Evolutionary conservation across 2,888 invertebrate genomes (phyloP).

Genomic region (Tuberolachnus salignus): DNA sequence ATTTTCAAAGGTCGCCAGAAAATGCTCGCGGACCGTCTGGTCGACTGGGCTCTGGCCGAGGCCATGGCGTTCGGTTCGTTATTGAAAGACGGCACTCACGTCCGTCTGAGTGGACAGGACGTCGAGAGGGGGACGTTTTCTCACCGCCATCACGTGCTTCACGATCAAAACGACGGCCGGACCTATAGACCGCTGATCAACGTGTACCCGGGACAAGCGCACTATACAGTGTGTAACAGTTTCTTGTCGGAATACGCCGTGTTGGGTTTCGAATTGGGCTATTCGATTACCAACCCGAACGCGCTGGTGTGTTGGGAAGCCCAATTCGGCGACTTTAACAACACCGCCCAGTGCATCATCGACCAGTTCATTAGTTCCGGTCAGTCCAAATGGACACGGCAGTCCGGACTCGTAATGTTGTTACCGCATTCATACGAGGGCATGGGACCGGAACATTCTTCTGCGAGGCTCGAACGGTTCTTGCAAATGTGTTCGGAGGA

Average conservation of each 20-base stretch:
- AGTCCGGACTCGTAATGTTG: slow-evolving; percentile 92
- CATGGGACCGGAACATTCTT: slow-evolving; percentile 96
- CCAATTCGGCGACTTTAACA: slow-evolving; percentile 98
- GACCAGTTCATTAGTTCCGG: slow-evolving; percentile 92
- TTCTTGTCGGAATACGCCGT: slow-evolving; percentile 96
- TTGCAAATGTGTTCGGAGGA: slow-evolving; percentile 97
- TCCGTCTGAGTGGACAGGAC: slow-evolving; percentile 93
- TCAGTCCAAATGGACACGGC: slow-evolving; percentile 97
- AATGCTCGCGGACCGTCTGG: slow-evolving; percentile 85
- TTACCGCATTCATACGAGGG: slow-evolving; percentile 99
- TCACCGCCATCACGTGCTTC: slow-evolving; percentile 94
- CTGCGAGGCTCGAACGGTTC: slow-evolving; percentile 87
- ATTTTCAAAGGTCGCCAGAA: slow-evolving; percentile 88
- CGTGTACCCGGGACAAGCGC: slow-evolving; percentile 94
- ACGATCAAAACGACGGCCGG: slow-evolving; percentile 96
- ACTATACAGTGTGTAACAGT: slow-evolving; percentile 99
- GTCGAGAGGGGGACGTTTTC: slow-evolving; percentile 98
- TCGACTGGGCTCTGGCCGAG: slow-evolving; percentile 98
- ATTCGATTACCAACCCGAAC: slow-evolving; percentile 97
- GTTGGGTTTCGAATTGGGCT: slow-evolving; percentile 92
- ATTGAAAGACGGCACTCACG: slow-evolving; percentile 95
- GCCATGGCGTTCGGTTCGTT: slow-evolving; percentile 98
- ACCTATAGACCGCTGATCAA: slow-evolving; percentile 82
- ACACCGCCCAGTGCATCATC: slow-evolving; percentile 97
- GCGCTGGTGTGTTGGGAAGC: slow-evolving; percentile 98